These are phyloP conservation scores for Chrysodeixis includens DNA, from an alignment of 2,888 invertebrate species.

Conservation along the genomic window DNA sequence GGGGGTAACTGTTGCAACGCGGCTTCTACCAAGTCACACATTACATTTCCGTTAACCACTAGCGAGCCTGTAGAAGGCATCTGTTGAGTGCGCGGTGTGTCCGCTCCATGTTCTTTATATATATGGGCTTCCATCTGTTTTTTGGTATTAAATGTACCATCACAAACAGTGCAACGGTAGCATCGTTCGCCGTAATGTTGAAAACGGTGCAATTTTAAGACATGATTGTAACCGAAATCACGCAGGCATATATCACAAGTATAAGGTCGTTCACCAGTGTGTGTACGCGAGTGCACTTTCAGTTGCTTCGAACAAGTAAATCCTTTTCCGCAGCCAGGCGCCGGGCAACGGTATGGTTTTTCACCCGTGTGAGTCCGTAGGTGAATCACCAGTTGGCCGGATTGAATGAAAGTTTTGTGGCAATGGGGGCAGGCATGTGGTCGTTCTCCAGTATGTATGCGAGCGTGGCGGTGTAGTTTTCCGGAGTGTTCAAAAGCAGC, in stretches of 20 bases:
- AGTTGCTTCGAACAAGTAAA: conserved; percentile 97
- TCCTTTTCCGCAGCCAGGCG: conserved; percentile 95
- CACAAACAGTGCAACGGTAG: conserved; percentile 97
- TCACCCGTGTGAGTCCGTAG: conserved; percentile 97
- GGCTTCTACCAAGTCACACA: conserved; percentile 83
- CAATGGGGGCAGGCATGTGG: conserved; percentile 97
- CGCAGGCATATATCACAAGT: conserved; percentile 97
- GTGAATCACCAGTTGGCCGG: conserved; percentile 96
- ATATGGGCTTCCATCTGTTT: conserved; percentile 97
- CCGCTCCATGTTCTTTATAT: conserved; percentile 87
- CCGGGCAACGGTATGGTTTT: conserved; percentile 95
- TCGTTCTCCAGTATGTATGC: conserved; percentile 96
- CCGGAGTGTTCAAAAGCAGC: conserved; percentile 97
- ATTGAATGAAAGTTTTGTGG: conserved; percentile 96
- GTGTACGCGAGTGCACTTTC: conserved; percentile 97
- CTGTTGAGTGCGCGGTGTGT: conserved; percentile 80
- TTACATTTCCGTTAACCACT: conserved; percentile 76
- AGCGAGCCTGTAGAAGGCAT: conserved; percentile 72
- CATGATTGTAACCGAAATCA: conserved; percentile 97
- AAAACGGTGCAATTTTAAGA: conserved; percentile 95
- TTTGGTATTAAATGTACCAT: conserved; percentile 96
- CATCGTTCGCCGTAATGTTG: conserved; percentile 97
- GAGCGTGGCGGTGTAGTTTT: conserved; percentile 96
- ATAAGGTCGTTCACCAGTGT: conserved; percentile 97
- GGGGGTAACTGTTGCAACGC: conserved; percentile 88